Evolutionary conservation across 2,888 invertebrate species (phyloP).

Genomic region (Leptinotarsa tumamoca): DNA sequence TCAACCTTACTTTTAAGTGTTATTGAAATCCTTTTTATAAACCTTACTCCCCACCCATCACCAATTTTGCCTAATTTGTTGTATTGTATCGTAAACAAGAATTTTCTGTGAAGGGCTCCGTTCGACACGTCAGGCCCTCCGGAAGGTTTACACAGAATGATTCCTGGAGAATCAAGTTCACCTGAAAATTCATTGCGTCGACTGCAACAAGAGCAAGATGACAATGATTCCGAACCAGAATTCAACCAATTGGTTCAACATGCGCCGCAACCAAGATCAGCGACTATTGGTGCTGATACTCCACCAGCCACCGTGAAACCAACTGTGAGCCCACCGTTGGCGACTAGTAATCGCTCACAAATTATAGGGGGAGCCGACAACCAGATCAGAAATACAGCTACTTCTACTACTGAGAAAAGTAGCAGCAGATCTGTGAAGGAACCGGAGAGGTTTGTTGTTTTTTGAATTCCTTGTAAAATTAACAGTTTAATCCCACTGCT

Average conservation of each 20-base stretch:
- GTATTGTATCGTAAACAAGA: background rate
- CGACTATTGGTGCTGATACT: constrained; percentile 66
- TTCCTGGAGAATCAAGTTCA: constrained; percentile 73
- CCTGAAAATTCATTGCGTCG: constrained; percentile 56
- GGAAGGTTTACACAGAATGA: constrained; percentile 72
- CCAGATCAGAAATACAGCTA: constrained; percentile 46
- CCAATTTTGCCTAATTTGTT: background rate
- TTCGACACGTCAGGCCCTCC: constrained; percentile 63
- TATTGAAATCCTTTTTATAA: no score
- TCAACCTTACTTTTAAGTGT: no score
- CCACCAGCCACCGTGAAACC: constrained; percentile 55
- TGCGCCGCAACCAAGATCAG: constrained; percentile 59
- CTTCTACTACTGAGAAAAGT: constrained; percentile 50
- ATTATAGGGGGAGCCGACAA: constrained; percentile 56
- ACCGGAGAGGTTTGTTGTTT: constrained; percentile 24
- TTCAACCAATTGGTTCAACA: constrained; percentile 47
- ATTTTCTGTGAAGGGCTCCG: constrained; percentile 32
- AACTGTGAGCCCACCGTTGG: constrained; percentile 17
- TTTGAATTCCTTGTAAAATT: background rate
- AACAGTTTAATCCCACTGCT: background rate
- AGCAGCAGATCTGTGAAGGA: constrained; percentile 56
- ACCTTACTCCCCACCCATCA: background rate
- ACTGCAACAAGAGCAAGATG: constrained; percentile 45
- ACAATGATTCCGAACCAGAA: constrained; percentile 55
- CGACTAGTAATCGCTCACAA: constrained; percentile 53